A percentile compares a stretch with the other conserved stretches of the same genome.
Evolutionary conservation across 2,797 vertebrate genomes (phyloP).

Genomic region (Parambassis ranga): DNA sequence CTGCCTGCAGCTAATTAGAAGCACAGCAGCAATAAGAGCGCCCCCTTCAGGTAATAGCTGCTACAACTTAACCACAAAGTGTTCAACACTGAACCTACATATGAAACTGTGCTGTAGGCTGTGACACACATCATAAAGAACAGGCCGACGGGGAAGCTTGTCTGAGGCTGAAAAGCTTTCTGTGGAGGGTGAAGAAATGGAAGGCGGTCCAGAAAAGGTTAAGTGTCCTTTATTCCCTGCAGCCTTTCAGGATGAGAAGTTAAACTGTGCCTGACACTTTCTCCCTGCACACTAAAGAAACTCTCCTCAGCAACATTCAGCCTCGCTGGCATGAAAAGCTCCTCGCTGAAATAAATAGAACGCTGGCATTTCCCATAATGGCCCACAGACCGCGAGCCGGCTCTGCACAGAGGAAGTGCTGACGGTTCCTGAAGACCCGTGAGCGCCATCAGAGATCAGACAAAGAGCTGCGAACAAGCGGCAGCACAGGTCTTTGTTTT

Average conservation of each 20-base stretch:
- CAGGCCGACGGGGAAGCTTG: too few species aligned
- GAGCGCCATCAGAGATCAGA: neutral
- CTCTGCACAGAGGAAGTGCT: neutral
- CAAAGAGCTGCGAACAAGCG: too few species aligned
- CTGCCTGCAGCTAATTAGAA: too few species aligned
- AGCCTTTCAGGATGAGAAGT: too few species aligned
- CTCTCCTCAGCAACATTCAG: constrained; percentile 21
- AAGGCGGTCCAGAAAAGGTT: constrained; percentile 30
- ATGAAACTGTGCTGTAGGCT: neutral
- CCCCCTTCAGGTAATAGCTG: too few species aligned
- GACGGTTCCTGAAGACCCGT: neutral
- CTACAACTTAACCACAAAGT: too few species aligned
- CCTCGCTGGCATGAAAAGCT: constrained; percentile 16
- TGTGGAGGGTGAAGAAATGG: constrained; percentile 12
- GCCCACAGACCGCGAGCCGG: neutral
- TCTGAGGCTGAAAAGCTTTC: constrained; percentile 5
- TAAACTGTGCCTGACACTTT: constrained; percentile 13
- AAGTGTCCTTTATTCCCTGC: constrained; percentile 21
- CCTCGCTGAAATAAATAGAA: constrained; percentile 17
- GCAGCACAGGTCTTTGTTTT: too few species aligned
- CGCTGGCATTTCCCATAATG: constrained; percentile 27
- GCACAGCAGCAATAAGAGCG: too few species aligned
- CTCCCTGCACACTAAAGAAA: constrained; percentile 11
- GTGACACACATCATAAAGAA: too few species aligned
- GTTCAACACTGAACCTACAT: neutral